Evolutionary conservation across 2,113 vertebrate genomes (phyloP).

Genomic region (Pollimyrus isidori): DNA sequence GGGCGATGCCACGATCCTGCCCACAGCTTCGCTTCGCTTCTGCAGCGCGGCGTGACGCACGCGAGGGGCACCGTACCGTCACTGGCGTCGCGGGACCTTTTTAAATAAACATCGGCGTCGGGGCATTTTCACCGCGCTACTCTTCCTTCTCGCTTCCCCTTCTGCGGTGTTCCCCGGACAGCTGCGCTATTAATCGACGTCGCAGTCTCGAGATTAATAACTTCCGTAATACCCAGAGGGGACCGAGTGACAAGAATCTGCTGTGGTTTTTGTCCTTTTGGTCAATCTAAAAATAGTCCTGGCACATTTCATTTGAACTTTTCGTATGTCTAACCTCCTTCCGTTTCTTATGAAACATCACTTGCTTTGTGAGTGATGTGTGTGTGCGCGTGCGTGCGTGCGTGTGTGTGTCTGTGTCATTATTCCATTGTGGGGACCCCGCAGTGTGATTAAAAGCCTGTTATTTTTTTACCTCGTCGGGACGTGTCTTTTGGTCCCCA

Average conservation of each 20-base stretch:
- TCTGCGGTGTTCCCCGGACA: background rate
- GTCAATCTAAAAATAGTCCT: background rate
- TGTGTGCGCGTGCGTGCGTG: too few relatives aligned
- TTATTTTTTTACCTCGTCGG: background rate
- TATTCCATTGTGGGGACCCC: constrained; percentile 41
- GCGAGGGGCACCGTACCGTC: background rate
- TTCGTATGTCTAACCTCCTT: background rate
- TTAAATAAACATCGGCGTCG: background rate
- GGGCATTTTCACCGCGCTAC: background rate
- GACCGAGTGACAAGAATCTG: background rate
- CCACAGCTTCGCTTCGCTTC: background rate
- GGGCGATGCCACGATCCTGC: background rate
- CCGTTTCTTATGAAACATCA: background rate
- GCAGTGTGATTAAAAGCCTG: background rate
- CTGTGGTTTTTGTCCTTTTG: constrained; percentile 8
- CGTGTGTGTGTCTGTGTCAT: constrained; percentile 59
- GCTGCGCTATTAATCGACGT: background rate
- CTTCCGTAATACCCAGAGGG: background rate
- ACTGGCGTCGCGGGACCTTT: background rate
- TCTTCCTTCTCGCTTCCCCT: background rate
- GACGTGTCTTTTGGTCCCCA: background rate
- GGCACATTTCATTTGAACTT: background rate
- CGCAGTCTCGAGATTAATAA: background rate
- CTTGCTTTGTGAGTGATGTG: constrained; percentile 44
- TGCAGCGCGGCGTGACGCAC: background rate